Conservation (phyloP, 2,113 vertebrate species). For the Neolamprologus falcicula region DNA sequence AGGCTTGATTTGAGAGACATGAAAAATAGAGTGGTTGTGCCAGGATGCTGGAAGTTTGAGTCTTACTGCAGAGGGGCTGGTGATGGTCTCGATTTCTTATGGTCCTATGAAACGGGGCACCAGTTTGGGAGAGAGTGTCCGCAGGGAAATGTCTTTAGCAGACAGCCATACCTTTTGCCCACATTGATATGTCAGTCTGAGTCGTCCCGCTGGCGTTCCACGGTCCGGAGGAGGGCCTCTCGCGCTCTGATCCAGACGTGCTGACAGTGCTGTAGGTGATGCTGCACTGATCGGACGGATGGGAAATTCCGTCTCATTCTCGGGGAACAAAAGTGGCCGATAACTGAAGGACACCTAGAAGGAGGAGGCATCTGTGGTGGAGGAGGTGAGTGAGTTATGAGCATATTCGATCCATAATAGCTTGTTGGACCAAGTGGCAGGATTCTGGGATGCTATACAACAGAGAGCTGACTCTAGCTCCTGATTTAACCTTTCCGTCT, state of each 20-base stretch:
- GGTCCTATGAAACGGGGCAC: background rate
- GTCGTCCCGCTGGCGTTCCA: background rate
- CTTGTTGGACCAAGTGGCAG: background rate
- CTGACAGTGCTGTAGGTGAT: background rate
- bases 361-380: background rate
- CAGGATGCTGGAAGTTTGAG: background rate
- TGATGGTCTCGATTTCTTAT: background rate
- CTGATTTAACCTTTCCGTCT: background rate
- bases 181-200: background rate
- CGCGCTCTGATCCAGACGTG: background rate
- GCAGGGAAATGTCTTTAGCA: background rate
- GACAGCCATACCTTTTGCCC: background rate
- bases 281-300: background rate
- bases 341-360: background rate
- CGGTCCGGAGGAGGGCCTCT: background rate
- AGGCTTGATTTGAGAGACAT: background rate
- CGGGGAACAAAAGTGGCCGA: background rate
- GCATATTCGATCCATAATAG: background rate
- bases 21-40: background rate
- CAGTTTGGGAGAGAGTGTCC: background rate
- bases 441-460: background rate
- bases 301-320: background rate
- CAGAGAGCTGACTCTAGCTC: background rate
- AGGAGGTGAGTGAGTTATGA: background rate
- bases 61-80: background rate